These are phyloP conservation scores for Embiotoca jacksoni DNA, from an alignment of 2,113 vertebrate species.

Conservation along the genomic window DNA sequence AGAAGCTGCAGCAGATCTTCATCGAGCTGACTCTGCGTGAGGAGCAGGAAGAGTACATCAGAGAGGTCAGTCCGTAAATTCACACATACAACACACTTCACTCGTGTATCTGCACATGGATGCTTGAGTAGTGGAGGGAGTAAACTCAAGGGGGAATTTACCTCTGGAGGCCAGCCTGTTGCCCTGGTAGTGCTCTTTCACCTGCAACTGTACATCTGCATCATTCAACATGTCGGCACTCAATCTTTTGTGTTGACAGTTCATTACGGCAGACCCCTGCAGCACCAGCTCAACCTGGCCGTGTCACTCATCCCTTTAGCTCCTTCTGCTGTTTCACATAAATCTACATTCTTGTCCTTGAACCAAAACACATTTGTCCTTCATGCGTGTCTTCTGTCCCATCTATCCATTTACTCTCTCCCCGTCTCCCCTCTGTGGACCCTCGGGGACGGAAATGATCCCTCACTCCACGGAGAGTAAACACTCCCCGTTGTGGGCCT, in stretches of 20 bases:
- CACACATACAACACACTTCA: not conserved
- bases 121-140: no score
- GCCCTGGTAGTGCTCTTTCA: not conserved
- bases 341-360: conserved; percentile 1
- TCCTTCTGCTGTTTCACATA: not conserved
- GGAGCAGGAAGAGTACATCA: conserved; percentile 97
- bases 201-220: conserved; percentile 9
- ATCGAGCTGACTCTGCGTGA: conserved; percentile 97
- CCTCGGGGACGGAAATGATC: conserved; percentile 73
- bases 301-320: conserved; percentile 40
- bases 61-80: conserved; percentile 87
- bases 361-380: conserved; percentile 19
- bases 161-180: not conserved
- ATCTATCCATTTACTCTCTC: conserved; percentile 27
- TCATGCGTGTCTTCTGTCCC: not conserved
- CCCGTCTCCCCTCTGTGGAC: conserved; percentile 31
- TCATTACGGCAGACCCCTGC: not conserved
- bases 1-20: conserved; percentile 99
- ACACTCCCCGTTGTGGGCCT: conserved; percentile 71
- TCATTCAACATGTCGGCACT: conserved; percentile 14
- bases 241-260: conserved; percentile 3
- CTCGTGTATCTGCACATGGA: no score
- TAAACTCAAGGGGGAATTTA: not conserved
- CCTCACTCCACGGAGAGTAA: conserved; percentile 77
- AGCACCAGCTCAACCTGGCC: conserved; percentile 14